phyloP scores from a whole-genome alignment of 1,140 invertebrate genomes.

The Meloidogyne chitwoodi region DNA sequence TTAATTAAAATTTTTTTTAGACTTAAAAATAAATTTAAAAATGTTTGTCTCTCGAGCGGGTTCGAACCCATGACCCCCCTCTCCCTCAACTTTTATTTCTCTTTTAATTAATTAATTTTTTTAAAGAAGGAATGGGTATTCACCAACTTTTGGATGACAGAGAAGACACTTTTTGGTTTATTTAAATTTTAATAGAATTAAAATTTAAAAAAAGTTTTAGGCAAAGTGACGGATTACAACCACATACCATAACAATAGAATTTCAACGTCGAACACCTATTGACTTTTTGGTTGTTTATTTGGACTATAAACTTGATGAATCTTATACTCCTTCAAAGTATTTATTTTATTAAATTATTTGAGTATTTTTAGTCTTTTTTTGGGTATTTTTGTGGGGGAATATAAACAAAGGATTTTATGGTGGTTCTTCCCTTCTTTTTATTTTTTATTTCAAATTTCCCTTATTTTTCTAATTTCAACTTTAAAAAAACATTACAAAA shows the following conservation, averaged over 20 bases:
- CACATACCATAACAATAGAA: constrained; percentile 94
- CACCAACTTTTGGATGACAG: constrained; percentile 90
- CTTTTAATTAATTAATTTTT: neutral
- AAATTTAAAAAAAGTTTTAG: neutral
- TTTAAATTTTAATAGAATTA: neutral
- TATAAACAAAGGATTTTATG: no score
- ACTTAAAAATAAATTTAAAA: no score
- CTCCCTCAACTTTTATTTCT: neutral
- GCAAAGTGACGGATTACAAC: constrained; percentile 94
- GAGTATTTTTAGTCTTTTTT: neutral
- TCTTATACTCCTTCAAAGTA: constrained; percentile 91
- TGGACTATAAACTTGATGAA: constrained; percentile 95
- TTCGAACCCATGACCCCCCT: no score
- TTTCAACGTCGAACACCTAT: constrained; percentile 92
- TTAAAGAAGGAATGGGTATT: constrained; percentile 88
- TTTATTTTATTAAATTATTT: neutral
- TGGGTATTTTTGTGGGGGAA: neutral
- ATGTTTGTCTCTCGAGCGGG: no score
- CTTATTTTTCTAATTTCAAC: no score
- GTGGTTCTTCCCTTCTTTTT: no score
- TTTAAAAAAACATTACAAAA: no score
- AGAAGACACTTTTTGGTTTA: constrained; percentile 87
- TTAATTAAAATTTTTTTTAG: no score
- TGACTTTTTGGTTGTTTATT: constrained; percentile 89
- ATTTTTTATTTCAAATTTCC: no score